Evolutionary conservation across 2,797 vertebrate genomes (phyloP), one percentile per base, ranked within the genome.

Genomic region (Gambelia wislizenii): DNA sequence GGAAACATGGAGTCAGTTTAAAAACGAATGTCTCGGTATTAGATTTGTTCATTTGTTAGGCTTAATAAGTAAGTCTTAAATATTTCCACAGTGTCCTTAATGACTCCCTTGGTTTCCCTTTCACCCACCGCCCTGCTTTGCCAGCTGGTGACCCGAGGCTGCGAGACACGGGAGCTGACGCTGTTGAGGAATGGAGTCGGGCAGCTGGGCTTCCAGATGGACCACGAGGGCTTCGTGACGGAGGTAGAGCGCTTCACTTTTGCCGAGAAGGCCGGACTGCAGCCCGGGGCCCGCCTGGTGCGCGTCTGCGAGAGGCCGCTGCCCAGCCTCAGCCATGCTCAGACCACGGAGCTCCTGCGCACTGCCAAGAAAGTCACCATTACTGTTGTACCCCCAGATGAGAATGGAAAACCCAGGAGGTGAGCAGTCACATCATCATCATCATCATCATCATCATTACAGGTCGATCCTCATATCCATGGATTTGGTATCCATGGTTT

Each of bases 201-300:
- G 16, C 98, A 98, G 89, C 98, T 98, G 0, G 98, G 98, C 81
- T 98, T 99, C 92, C 96, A 98, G 88, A 98, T 98, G 97, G 98
- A 98, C 49, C 96, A 97, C 54, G 98, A 98, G 86, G 98, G 98
- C 89, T 98, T 99, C 2, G 97, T 99, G 94, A 98, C 98, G 0
- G 98, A 98, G 8, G 97, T 99, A 94, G 98, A 98, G 95, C 97
- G 98, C 56, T 98, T 98, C 94, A 97, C 98, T 77, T 99, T 99
- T 7, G 98, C 98, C 0, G 98, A 99, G 94, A 98, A 97, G 0
- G 97, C 97, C 0, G 98, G 98, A 16, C 97, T 99, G 92, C 97
- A 98, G 95, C 97, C 98, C 5, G 97, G 97, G 79, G 98, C 98
- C 0, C 98, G 98, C 0, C 97, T 99, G 92, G 98, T 99, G 70